Conservation (phyloP, 2,113 vertebrate species). For the Anthoscopus minutus region DNA sequence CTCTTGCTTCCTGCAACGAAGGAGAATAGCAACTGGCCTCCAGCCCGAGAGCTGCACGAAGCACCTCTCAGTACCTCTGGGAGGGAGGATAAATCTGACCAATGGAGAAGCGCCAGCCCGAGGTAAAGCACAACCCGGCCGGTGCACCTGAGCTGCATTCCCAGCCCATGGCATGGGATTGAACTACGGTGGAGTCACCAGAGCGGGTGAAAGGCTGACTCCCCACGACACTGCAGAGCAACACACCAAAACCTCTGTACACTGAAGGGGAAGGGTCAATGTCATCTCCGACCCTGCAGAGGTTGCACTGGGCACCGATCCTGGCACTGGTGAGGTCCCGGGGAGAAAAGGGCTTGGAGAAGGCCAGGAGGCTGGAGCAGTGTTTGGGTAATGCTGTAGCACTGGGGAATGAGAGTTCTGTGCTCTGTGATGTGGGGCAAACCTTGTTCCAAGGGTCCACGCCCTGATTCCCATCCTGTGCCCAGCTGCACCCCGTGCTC, state of each 20-base stretch:
- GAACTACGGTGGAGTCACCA: accelerated
- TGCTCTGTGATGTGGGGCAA: neutral
- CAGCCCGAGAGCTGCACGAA: neutral
- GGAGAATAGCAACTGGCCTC: neutral
- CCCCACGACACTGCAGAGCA: accelerated
- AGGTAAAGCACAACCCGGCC: neutral
- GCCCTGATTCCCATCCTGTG: neutral
- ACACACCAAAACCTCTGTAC: neutral
- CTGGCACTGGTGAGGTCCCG: accelerated
- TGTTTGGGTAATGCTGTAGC: neutral
- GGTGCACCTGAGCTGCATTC: too few relatives aligned
- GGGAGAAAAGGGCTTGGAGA: neutral
- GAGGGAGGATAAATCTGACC: neutral
- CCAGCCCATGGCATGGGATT: accelerated
- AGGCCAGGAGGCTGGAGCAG: accelerated
- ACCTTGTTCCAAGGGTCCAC: neutral
- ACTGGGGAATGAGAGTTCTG: neutral
- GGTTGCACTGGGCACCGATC: neutral
- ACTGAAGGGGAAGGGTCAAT: neutral
- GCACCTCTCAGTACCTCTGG: neutral
- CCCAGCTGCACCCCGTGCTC: neutral
- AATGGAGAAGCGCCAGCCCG: neutral
- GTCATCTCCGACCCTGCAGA: accelerated
- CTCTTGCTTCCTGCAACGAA: neutral
- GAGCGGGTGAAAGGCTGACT: accelerated